A percentile compares a stretch with the other conserved stretches of the same genome.
These are phyloP conservation scores for Caracal caracal DNA, from an alignment of 2,113 vertebrate genomes.

Conservation along the genomic window DNA sequence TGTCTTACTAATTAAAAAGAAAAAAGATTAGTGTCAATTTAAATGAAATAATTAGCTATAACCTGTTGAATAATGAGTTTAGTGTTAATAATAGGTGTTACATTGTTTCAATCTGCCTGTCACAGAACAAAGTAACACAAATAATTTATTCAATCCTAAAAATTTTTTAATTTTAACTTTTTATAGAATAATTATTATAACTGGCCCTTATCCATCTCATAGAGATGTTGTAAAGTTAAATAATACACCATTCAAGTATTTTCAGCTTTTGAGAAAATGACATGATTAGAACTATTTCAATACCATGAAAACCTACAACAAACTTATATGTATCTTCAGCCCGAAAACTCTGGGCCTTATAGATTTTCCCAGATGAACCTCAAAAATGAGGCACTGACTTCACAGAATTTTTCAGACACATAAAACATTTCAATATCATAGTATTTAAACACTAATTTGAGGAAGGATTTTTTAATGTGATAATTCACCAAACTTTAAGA, in stretches of 20 bases:
- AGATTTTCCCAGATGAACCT: not conserved
- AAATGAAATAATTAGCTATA: not conserved
- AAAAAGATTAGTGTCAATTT: not conserved
- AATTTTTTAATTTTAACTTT: not conserved
- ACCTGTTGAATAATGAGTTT: not conserved
- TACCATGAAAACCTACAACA: not conserved
- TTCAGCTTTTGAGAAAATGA: not conserved
- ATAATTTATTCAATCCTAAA: not conserved
- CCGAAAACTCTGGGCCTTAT: not conserved
- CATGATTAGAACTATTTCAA: not conserved
- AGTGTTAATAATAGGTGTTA: not conserved
- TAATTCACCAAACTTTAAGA: not conserved
- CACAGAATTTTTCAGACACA: not conserved
- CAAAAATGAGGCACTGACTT: not conserved
- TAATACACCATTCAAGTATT: not conserved
- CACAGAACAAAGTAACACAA: not conserved
- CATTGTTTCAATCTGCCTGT: not conserved
- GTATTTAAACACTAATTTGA: not conserved
- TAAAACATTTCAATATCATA: not conserved
- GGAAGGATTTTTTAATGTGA: not conserved
- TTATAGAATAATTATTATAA: not conserved
- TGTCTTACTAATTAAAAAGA: constrained; percentile 33
- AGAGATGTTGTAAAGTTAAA: not conserved
- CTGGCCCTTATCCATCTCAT: not conserved
- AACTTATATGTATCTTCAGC: not conserved